Evolutionary conservation across 2,888 invertebrate species (phyloP).

Genomic region (Scaptomyza flava): DNA sequence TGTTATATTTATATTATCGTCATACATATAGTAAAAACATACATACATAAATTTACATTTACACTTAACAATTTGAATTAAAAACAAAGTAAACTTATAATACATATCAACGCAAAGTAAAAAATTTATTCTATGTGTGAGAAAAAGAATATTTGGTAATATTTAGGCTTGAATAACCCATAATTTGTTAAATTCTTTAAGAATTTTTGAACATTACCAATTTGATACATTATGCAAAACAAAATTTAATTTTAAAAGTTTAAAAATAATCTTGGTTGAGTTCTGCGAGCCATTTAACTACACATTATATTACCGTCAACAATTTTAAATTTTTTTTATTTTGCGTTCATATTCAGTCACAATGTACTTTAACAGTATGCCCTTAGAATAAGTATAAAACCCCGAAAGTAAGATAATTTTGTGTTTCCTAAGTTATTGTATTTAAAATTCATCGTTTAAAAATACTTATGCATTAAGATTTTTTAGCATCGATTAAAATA

Average conservation of each 20-base stretch:
- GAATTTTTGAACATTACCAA: constrained; percentile 2
- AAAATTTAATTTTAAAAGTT: background rate
- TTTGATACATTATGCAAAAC: constrained; percentile 1
- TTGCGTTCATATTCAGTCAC: constrained; percentile 16
- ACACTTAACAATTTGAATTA: constrained; percentile 11
- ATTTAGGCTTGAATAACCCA: constrained; percentile 4
- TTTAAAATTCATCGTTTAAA: constrained; percentile 42
- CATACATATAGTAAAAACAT: background rate
- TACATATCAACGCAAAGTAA: constrained; percentile 46
- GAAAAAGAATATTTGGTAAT: background rate
- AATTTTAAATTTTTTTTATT: constrained; percentile 9
- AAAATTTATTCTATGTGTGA: constrained; percentile 11
- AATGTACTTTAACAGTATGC: background rate
- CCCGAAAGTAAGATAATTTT: constrained; percentile 29
- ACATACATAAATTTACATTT: background rate
- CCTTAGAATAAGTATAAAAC: constrained; percentile 40
- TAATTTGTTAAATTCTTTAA: constrained; percentile 5
- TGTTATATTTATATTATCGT: constrained; percentile 6
- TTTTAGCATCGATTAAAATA: constrained; percentile 59
- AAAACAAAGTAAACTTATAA: constrained; percentile 8
- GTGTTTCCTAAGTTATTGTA: constrained; percentile 49
- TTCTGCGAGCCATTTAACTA: constrained; percentile 3
- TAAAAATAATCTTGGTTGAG: constrained; percentile 5
- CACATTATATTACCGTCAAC: background rate
- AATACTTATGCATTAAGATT: constrained; percentile 48